A percentile compares a stretch with the other conserved stretches of the same genome.
These are phyloP conservation scores for Eulemur albifrons DNA, from an alignment of 2,797 vertebrate species.

Conservation along the genomic window DNA sequence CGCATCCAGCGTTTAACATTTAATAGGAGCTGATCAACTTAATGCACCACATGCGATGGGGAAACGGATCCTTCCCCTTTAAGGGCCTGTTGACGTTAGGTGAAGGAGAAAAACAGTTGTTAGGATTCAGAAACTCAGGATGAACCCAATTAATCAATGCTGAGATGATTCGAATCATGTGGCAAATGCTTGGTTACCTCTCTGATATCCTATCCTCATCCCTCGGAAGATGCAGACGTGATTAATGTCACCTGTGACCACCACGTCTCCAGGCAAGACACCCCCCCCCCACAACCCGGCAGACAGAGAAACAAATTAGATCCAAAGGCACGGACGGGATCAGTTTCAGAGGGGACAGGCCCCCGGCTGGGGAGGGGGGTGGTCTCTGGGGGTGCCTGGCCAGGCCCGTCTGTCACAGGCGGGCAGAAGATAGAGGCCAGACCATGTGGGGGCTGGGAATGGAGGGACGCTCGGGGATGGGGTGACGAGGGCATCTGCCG, in stretches of 20 bases:
- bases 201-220: slow-evolving; percentile 87
- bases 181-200: slow-evolving; percentile 87
- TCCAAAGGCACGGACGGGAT: slow-evolving; percentile 89
- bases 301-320: slow-evolving; percentile 88
- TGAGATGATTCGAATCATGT: slow-evolving; percentile 89
- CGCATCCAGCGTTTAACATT: slow-evolving; percentile 83
- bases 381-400: slow-evolving; percentile 34
- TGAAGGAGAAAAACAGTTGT: slow-evolving; percentile 88
- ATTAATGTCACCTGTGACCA: slow-evolving; percentile 87
- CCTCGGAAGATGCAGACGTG: slow-evolving; percentile 83
- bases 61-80: slow-evolving; percentile 85
- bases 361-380: background rate
- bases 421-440: slow-evolving; percentile 65
- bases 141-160: slow-evolving; percentile 90
- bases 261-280: slow-evolving; percentile 78
- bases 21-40: slow-evolving; percentile 84
- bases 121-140: slow-evolving; percentile 87
- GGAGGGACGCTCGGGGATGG: background rate
- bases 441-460: background rate
- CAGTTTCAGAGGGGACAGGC: slow-evolving; percentile 85
- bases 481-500: background rate
- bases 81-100: slow-evolving; percentile 84
- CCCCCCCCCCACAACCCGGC: slow-evolving; percentile 76
- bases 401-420: slow-evolving; percentile 63
- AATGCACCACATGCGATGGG: slow-evolving; percentile 81